Evolutionary conservation across 2,797 vertebrate genomes (phyloP), one percentile per base, ranked within the genome.

Genomic region (Falco naumanni): DNA sequence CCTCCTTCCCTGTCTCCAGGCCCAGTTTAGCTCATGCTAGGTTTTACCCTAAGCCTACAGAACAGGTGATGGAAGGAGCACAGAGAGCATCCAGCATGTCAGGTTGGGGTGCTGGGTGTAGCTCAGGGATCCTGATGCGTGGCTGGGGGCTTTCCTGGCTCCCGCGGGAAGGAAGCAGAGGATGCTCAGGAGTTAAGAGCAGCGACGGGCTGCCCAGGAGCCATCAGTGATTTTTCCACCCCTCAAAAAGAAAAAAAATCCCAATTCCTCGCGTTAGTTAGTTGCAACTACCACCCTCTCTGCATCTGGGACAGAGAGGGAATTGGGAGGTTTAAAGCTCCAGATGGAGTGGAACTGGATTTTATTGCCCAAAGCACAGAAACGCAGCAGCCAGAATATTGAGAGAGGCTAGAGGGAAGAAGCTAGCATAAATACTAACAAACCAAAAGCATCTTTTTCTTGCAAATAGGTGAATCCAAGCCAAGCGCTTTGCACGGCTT

Each of bases 321-420:
- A 82, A 53, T 34, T 19, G 77, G 59, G 81, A 91, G 41, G 82
- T 74, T 76, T 76, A 78, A 87, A 63, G 59, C 48, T 94, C 79
- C 93, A 93, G 63, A 65, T 24, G 43, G 76, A 88, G 39, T 24
- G 43, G 48, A 90, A 63, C 10, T 45, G 64, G 25, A 64, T 91
- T 90, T 88, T 78, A 39, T 34, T 87, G 76, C 70, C 57, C 83
- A 66, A 94, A 65, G 2, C 48, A 66, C 64, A 84, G n/a, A 57
- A 64, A 66, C 24, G 82, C 77, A 50, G 80, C 80, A 93, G 74
- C 29, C 68, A 47, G 25, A 56, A 45, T 8, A 43, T 0, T 13
- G 29, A 61, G 66, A 77, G 47, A 60, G 45, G n/a, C 51, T 63
- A 11, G 17, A 25, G 59, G 51, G 2, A 4, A 34, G 88, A 89